Evolutionary conservation across 2,888 invertebrate genomes (phyloP), one percentile per base, ranked within the genome.

Genomic region (Tanypteryx hageni): DNA sequence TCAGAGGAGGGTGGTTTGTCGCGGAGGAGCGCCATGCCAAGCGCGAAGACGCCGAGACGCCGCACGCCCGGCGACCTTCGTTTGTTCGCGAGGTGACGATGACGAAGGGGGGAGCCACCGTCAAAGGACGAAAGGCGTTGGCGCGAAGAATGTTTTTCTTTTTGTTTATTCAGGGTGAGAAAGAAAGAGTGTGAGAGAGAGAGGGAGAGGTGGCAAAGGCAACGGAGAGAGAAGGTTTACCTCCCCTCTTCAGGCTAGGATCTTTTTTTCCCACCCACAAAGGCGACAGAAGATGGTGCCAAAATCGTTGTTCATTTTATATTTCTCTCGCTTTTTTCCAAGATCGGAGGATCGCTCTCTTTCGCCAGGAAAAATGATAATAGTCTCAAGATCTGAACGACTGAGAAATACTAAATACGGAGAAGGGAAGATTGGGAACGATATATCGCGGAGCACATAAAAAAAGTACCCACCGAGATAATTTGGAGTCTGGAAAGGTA

Each of bases 31-130:
- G 58, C 27, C 0, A 13, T 22, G n/a, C 59, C 58, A 14, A 84
- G 57, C 9, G 84, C 13, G 84, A 9, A 57, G 56, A 18, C 56
- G 84, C 18, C 16, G 57, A 83, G 56, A 83, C 83, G 11, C 44
- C 14, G 5, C 44, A 44, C 44, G n/a, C 31, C 56, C 10, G 18
- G 18, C 86, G 86, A 86, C 86, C 86, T 86, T 86, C 86, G 22
- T 3, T 16, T 31, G 82, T 8, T 10, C 82, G 31, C 11, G 31
- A 16, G 61, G 61, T 31, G 61, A 59, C 86, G 59, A 27, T 61
- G 61, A 31, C 16, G 14, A 31, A 61, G 22, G 86, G 61, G 16
- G 86, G 59, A 11, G 9, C 61, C 61, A 13, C 61, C 31, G 27
- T 31, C 44, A 61, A 64, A 18, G 59, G 61, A 61, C 16, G 31